Conservation (phyloP, 2,113 vertebrate genomes). For the Odobenus rosmarus region DNA sequence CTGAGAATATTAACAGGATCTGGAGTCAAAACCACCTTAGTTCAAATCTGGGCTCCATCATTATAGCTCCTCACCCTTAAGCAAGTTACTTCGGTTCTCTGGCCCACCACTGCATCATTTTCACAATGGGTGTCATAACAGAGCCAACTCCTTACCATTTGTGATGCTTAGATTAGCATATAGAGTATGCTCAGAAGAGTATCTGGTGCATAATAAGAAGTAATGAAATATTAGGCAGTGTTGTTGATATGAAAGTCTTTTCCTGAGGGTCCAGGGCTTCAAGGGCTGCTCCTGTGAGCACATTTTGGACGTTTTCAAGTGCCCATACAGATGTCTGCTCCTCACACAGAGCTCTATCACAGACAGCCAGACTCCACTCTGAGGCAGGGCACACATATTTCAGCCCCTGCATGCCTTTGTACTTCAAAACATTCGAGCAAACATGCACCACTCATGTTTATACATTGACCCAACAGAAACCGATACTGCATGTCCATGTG, state of each 20-base stretch:
- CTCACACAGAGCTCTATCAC: background rate
- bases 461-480: background rate
- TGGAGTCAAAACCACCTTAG: background rate
- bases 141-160: background rate
- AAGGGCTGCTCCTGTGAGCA: background rate
- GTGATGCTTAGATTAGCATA: background rate
- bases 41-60: background rate
- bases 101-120: background rate
- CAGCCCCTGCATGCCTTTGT: background rate
- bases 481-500: fast-evolving
- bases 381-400: background rate
- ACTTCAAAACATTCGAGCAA: background rate
- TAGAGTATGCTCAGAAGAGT: background rate
- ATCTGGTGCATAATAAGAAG: background rate
- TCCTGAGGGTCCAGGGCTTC: background rate
- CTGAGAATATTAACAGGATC: background rate
- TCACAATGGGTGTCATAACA: background rate
- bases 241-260: background rate
- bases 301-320: background rate
- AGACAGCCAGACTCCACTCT: background rate
- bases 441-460: background rate
- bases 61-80: background rate
- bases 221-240: background rate
- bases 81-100: background rate
- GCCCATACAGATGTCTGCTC: background rate